Base-by-base conservation (phyloP, 2,797 vertebrate genomes). In the Margarornis squamiger region DNA sequence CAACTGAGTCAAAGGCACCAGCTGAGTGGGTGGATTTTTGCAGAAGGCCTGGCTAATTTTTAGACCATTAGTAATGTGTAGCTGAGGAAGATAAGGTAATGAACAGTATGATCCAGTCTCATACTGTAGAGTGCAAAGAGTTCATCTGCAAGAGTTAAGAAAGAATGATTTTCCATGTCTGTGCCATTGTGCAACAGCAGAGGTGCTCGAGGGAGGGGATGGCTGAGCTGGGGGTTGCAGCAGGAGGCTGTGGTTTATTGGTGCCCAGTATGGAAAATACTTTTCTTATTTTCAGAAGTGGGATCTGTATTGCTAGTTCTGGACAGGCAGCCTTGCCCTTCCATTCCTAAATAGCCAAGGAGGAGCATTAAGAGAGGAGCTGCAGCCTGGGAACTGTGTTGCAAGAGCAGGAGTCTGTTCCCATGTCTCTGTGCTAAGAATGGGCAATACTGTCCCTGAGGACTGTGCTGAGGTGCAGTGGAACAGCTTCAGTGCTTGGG, bases 31-130 rank as follows among this genome's bases (percentile, higher is more conserved):
- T 95, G 96, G 95, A 96, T 96, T 95, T 90, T 93, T 91, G 76
- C 83, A 92, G 94, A 92, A 95, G 95, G 96, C 93, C 88, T 94
- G 96, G 91, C 96, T 96, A 48, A 97, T 97, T 95, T 96, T 95
- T 95, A 96, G 96, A 96, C 96, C 93, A 96, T 97, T 97, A 97
- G 88, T 97, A 97, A 95, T 84, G 1, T 74, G 88, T 22, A 96
- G 92, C 43, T 89, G 89, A 57, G 68, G 87, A 90, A 94, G 92
- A 96, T 91, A 93, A 96, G 90, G 93, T 92, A 87, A 95, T 92
- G 92, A 92, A 83, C 49, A 51, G 83, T 73, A 63, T 91, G 75
- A 92, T 94, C 90, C 83, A 71, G 95, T 54, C 91, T 78, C 85
- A 91, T 13, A 77, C 88, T 90, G 66, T 39, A 24, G 89, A 88